Evolutionary conservation across 2,113 vertebrate species (phyloP), one percentile per base, ranked within the genome.

Genomic region (Oostethus manadensis): DNA sequence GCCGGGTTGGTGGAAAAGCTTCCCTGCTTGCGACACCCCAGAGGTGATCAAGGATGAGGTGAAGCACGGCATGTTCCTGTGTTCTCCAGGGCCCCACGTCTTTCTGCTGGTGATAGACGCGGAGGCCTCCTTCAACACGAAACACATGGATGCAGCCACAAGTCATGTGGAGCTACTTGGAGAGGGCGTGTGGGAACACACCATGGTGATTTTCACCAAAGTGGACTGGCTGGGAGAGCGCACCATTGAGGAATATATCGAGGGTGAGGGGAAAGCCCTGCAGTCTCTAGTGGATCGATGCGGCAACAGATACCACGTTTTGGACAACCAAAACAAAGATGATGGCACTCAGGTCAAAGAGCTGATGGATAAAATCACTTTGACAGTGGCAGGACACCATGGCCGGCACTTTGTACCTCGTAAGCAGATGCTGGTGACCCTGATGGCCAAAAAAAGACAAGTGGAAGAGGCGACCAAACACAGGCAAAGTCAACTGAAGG

Each of bases 1-100:
- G 2, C 76, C 74, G 6, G 79, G 84, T 14, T 84, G 78, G 73
- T 79, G 76, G 78, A 81, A 74, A 69, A 60, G 62, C 51, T 78
- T 73, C 61, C 10, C 22, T n/a, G 70, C 13, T 13, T 23, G 0
- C 0, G 44, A 79, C 56, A 82, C 73, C 2, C 60, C 81, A 13
- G 69, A 73, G 33, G 54, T 3, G 0, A 73, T 78, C 22, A 82
- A 71, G 64, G 78, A 86, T 8, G 74, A 83, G 54, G 13, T 79
- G 5, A 54, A 23, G 35, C 1, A 2, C 29, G 78, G 82, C 57
- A 16, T 69, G 58, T 81, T 70, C 33, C 54, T 71, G 18, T 81
- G 84, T 35, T 62, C 5, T 5, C 77, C 84, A 6, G 79, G 79
- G 38, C 77, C 81, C 20, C 69, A 82, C 3, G 56, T 79, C 43